These are phyloP conservation scores for Anolis sagrei DNA, from an alignment of 2,113 vertebrate species.

Conservation along the genomic window DNA sequence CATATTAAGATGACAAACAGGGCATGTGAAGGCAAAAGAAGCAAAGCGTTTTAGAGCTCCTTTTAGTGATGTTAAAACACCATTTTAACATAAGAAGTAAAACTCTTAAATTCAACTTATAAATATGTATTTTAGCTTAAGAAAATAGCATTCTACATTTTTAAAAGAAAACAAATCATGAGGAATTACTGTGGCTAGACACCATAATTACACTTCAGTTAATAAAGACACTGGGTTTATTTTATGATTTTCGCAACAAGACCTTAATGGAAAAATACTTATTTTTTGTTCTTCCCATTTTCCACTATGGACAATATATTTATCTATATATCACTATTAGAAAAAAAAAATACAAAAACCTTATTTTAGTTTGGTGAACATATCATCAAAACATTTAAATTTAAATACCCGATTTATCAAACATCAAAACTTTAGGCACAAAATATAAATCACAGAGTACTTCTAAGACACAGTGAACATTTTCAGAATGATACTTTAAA, in stretches of 20 bases:
- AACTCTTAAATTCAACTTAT: conserved; percentile 71
- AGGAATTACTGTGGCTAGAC: conserved; percentile 52
- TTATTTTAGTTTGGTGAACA: background rate
- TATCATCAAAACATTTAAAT: conserved; percentile 36
- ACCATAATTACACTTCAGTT: conserved; percentile 33
- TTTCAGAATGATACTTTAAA: background rate
- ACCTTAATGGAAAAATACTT: conserved; percentile 19
- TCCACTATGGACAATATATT: background rate
- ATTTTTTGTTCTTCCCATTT: conserved; percentile 31
- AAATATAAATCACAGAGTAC: conserved; percentile 26
- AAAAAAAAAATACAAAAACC: background rate
- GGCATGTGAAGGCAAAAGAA: too few relatives aligned
- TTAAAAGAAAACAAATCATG: conserved; percentile 53
- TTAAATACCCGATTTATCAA: conserved; percentile 33
- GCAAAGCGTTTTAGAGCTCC: too few relatives aligned
- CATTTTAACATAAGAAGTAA: conserved; percentile 31
- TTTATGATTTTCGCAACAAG: conserved; percentile 31
- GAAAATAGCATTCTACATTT: conserved; percentile 51
- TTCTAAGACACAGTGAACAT: conserved; percentile 38
- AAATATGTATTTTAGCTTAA: conserved; percentile 61
- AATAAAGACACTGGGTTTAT: conserved; percentile 23
- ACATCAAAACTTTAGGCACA: conserved; percentile 23
- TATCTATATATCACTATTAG: background rate
- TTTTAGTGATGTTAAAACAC: too few relatives aligned
- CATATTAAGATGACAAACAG: background rate